phyloP scores from a whole-genome alignment of 2,888 invertebrate species.

The Elysia crispata region DNA sequence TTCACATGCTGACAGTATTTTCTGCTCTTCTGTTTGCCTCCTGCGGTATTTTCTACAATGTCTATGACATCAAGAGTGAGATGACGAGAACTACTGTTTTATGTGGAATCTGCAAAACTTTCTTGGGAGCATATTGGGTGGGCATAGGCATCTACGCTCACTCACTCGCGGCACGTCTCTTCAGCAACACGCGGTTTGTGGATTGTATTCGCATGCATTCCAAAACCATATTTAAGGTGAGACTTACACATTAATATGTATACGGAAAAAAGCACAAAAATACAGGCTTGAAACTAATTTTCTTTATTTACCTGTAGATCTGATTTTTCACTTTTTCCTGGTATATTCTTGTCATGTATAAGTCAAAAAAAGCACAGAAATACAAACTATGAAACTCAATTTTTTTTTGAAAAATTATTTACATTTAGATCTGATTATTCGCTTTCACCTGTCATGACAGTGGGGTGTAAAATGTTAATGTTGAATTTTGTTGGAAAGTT shows the following conservation, averaged over 20 bases:
- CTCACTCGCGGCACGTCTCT: constrained; percentile 75
- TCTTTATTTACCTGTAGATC: too few species aligned
- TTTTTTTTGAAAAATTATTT: too few species aligned
- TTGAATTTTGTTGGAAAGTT: too few species aligned
- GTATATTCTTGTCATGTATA: too few species aligned
- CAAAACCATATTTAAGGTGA: constrained; percentile 77
- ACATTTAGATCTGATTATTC: too few species aligned
- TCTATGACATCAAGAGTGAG: constrained; percentile 73
- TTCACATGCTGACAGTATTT: constrained; percentile 70
- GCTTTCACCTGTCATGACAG: too few species aligned
- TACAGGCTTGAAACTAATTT: too few species aligned
- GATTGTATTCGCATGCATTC: constrained; percentile 77
- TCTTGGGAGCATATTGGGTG: constrained; percentile 76
- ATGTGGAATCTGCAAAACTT: constrained; percentile 73
- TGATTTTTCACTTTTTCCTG: too few species aligned
- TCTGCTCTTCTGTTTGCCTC: constrained; percentile 67
- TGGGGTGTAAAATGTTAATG: too few species aligned
- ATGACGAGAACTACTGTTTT: constrained; percentile 72
- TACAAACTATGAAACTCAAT: too few species aligned
- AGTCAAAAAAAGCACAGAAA: too few species aligned
- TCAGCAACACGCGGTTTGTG: constrained; percentile 75
- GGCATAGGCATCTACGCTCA: constrained; percentile 77
- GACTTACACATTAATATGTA: constrained; percentile 69
- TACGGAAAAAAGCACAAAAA: too few species aligned
- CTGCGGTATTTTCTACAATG: constrained; percentile 70